Conservation (phyloP, 2,888 invertebrate genomes). For the Encarsia formosa region DNA sequence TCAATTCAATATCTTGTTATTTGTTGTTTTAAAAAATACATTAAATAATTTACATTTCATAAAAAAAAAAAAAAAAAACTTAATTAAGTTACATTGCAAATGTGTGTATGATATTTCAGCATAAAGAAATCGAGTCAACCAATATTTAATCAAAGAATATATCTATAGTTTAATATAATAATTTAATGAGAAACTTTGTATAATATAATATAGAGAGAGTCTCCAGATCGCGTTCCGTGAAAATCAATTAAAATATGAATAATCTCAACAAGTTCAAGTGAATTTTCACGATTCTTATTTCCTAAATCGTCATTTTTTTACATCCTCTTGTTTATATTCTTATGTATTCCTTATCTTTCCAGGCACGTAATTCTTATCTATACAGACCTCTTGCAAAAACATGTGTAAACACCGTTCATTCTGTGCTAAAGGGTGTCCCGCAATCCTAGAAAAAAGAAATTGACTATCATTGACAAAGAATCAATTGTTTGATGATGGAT, state of each 20-base stretch:
- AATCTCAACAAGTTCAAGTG: conserved; percentile 21
- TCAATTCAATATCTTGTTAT: conserved; percentile 7
- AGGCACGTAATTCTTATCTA: conserved; percentile 99
- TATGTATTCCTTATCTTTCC: conserved; percentile 98
- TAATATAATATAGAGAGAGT: conserved; percentile 27
- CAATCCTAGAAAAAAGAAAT: conserved; percentile 65
- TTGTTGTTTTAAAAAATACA: conserved; percentile 22
- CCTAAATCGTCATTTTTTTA: conserved; percentile 24
- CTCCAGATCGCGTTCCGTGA: conserved; percentile 22
- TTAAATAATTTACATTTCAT: conserved; percentile 21
- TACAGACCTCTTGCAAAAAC: conserved; percentile 95
- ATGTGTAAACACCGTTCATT: conserved; percentile 99
- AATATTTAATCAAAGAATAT: conserved; percentile 23
- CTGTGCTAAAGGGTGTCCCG: conserved; percentile 97
- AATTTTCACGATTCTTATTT: conserved; percentile 28
- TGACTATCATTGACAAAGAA: background rate
- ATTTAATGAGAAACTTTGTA: conserved; percentile 22
- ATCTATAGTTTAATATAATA: conserved; percentile 21
- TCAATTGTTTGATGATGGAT: background rate
- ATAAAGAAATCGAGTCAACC: conserved; percentile 12
- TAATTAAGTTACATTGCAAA: conserved; percentile 14
- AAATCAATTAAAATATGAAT: conserved; percentile 28
- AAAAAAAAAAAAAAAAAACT: too few species aligned
- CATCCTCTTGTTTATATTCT: conserved; percentile 24
- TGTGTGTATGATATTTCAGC: conserved; percentile 9